Conservation (phyloP, 2,888 invertebrate species). For the Drosophila neotestacea region DNA sequence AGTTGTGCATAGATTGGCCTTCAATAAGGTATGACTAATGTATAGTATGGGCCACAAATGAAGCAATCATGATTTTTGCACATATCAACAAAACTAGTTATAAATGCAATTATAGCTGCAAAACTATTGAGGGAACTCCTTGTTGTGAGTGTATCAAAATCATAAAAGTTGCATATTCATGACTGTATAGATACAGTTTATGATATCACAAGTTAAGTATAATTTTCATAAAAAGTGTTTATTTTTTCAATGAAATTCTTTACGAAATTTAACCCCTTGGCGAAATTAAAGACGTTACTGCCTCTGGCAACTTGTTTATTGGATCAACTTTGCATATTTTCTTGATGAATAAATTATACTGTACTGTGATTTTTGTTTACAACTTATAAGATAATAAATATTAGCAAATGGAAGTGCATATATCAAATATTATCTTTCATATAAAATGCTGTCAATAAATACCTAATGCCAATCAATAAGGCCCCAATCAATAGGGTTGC, state of each 20-base stretch:
- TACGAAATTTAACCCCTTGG: not conserved
- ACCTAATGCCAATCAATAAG: conserved; percentile 1
- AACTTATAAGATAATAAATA: not conserved
- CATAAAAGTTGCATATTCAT: not conserved
- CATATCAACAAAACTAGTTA: conserved; percentile 29
- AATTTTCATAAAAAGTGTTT: not conserved
- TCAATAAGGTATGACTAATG: conserved; percentile 34
- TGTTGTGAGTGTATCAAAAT: not conserved
- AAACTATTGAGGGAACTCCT: conserved; percentile 30
- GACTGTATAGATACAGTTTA: not conserved
- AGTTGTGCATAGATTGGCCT: conserved; percentile 17
- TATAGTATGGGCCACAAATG: conserved; percentile 22
- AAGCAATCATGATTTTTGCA: conserved; percentile 3
- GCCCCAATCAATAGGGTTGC: conserved; percentile 5
- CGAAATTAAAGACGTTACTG: not conserved
- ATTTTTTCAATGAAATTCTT: not conserved
- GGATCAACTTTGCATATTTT: not conserved
- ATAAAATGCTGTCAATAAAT: conserved; percentile 3
- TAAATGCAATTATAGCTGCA: conserved; percentile 35
- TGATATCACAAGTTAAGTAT: conserved; percentile 14
- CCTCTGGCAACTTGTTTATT: not conserved
- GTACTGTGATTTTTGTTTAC: not conserved
- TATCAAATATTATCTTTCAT: not conserved
- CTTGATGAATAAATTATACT: not conserved
- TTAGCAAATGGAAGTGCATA: not conserved